phyloP scores from a whole-genome alignment of 2,888 invertebrate species.

The Rutpela maculata region DNA sequence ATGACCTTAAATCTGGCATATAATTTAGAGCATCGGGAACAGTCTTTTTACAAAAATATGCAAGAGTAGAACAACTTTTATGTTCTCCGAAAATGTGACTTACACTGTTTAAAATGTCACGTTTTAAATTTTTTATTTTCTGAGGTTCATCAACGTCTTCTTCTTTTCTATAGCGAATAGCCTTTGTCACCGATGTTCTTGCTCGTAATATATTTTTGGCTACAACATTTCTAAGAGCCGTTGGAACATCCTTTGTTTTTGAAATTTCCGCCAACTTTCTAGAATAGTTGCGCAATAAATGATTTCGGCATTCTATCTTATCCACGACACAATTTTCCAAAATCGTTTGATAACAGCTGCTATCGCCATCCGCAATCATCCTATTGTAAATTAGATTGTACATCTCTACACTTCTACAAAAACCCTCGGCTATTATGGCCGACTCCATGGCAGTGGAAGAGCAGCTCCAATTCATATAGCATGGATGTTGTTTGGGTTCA shows the following conservation, averaged over 20 bases:
- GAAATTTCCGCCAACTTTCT: constrained; percentile 2
- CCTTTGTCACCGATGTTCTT: background rate
- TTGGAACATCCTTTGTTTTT: background rate
- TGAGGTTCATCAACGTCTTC: background rate
- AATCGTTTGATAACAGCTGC: constrained; percentile 56
- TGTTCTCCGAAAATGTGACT: constrained; percentile 19
- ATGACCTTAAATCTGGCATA: constrained; percentile 10
- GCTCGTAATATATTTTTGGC: background rate
- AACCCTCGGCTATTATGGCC: constrained; percentile 38
- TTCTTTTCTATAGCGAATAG: background rate
- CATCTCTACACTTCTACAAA: constrained; percentile 46
- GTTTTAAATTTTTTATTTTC: constrained; percentile 52
- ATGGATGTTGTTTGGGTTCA: constrained; percentile 44
- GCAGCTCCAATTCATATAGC: constrained; percentile 54
- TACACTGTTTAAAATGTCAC: constrained; percentile 19
- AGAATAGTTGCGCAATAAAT: background rate
- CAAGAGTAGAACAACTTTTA: constrained; percentile 3
- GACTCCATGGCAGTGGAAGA: constrained; percentile 49
- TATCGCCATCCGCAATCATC: constrained; percentile 39
- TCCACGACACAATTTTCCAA: constrained; percentile 61
- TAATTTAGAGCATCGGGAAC: constrained; percentile 10
- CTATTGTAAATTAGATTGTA: constrained; percentile 48
- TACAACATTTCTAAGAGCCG: constrained; percentile 3
- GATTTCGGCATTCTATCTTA: constrained; percentile 14
- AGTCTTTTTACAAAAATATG: constrained; percentile 24